phyloP scores from a whole-genome alignment of 2,888 invertebrate species.

The Hydrotaea diabolus region DNA sequence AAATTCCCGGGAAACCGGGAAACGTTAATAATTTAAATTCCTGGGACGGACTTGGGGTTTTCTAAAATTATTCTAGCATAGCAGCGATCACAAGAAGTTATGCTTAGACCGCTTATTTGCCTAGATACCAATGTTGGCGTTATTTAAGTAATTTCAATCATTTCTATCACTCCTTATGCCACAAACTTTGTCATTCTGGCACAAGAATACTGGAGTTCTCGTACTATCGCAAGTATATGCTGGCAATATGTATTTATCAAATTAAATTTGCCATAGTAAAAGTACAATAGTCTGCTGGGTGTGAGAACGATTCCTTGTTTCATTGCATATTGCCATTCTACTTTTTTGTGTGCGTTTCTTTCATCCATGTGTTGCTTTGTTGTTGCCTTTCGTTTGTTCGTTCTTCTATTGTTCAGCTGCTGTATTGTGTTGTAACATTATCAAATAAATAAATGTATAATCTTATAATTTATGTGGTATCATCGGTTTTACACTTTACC shows the following conservation, averaged over 20 bases:
- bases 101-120: too few species aligned
- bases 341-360: neutral
- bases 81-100: too few species aligned
- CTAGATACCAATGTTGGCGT: too few species aligned
- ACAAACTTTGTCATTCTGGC: neutral
- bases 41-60: too few species aligned
- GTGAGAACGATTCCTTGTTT: constrained; percentile 4
- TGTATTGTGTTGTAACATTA: constrained; percentile 15
- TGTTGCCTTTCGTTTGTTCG: neutral
- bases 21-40: too few species aligned
- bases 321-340: neutral
- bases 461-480: constrained; percentile 52
- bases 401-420: constrained; percentile 22
- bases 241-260: constrained; percentile 11
- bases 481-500: constrained; percentile 48
- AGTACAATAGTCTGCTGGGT: neutral
- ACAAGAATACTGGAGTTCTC: neutral
- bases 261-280: constrained; percentile 26
- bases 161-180: neutral
- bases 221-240: neutral
- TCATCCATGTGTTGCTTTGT: constrained; percentile 46
- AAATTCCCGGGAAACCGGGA: too few species aligned
- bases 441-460: constrained; percentile 50
- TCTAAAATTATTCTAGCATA: too few species aligned
- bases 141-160: too few species aligned